Evolutionary conservation across 2,113 vertebrate species (phyloP).

Genomic region (Delphinapterus leucas): DNA sequence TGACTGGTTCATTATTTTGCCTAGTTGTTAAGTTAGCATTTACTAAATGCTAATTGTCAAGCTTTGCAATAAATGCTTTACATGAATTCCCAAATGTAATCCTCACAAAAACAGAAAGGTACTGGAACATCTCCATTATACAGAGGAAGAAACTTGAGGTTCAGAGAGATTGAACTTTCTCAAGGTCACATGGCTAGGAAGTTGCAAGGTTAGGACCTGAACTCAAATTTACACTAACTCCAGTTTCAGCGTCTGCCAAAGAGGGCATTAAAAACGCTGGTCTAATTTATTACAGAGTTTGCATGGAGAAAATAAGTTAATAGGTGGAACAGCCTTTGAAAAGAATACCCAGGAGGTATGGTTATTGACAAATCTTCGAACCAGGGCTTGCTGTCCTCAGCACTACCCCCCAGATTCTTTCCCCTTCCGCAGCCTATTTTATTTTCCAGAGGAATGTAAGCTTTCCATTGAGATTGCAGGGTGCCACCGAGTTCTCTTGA

Average conservation of each 20-base stretch:
- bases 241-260: not conserved
- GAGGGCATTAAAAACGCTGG: not conserved
- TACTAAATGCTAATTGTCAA: not conserved
- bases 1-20: not conserved
- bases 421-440: not conserved
- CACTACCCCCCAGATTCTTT: not conserved
- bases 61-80: not conserved
- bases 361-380: not conserved
- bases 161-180: not conserved
- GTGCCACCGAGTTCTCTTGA: not conserved
- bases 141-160: not conserved
- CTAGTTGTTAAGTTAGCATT: not conserved
- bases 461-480: not conserved
- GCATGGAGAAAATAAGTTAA: not conserved
- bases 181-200: not conserved
- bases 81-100: not conserved
- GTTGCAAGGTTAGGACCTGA: not conserved
- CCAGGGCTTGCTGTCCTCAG: not conserved
- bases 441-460: not conserved
- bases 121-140: not conserved
- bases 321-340: not conserved
- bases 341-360: not conserved
- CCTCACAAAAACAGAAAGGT: constrained; percentile 6
- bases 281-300: not conserved
- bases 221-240: not conserved